phyloP scores from a whole-genome alignment of 2,797 vertebrate species.

The Mareca penelope region DNA sequence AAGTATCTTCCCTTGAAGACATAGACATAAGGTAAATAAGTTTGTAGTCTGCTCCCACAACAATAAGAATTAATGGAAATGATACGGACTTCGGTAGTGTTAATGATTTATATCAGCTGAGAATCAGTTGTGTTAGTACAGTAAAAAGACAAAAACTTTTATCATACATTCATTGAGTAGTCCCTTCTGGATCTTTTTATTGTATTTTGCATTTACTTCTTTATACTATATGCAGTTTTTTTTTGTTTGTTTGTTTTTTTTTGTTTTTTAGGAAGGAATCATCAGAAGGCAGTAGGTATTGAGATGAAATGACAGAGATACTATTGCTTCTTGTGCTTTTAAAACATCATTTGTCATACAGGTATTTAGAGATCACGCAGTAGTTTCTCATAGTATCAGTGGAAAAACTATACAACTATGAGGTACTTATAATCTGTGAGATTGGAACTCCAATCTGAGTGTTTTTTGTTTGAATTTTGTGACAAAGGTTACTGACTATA shows the following conservation, averaged over 20 bases:
- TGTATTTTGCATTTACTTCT: background rate
- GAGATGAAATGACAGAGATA: background rate
- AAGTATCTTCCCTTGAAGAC: background rate
- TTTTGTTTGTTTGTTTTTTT: background rate
- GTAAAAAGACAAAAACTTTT: background rate
- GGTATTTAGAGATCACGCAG: background rate
- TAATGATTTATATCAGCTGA: background rate
- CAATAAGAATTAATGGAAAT: background rate
- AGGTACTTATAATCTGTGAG: background rate
- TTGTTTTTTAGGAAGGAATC: background rate
- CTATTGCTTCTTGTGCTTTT: background rate
- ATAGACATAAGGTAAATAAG: background rate
- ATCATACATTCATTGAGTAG: background rate
- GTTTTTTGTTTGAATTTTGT: background rate
- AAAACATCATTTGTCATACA: background rate
- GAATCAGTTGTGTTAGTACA: background rate
- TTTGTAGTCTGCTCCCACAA: background rate
- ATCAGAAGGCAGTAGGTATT: background rate
- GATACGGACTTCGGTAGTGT: background rate
- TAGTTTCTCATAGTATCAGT: background rate
- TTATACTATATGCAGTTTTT: accelerated
- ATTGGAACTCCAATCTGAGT: background rate
- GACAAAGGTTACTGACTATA: background rate
- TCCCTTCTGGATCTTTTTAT: background rate
- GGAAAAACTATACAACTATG: background rate